Evolutionary conservation across 2,797 vertebrate genomes (phyloP).

Genomic region (Rhinella marina): DNA sequence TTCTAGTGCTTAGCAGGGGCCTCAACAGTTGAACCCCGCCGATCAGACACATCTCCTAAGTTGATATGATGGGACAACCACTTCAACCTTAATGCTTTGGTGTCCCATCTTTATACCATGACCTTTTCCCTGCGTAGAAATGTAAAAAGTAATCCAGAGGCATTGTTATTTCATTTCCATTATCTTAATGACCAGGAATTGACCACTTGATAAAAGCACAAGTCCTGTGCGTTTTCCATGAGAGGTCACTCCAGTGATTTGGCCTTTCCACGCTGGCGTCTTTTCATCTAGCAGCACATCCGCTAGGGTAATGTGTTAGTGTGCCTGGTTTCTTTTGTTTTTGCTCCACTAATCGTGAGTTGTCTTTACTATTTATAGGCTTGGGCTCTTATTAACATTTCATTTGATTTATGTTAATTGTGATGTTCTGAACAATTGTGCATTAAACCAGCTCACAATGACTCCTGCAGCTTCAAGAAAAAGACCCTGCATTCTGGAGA

Average conservation of each 20-base stretch:
- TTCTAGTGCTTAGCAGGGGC: too few relatives aligned
- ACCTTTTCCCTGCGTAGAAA: too few relatives aligned
- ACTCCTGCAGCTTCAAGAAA: too few relatives aligned
- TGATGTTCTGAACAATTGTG: neutral
- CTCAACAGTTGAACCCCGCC: too few relatives aligned
- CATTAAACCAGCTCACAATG: neutral
- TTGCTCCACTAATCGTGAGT: neutral
- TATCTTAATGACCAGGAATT: neutral
- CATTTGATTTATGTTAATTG: neutral
- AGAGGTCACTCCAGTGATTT: neutral
- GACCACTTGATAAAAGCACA: neutral
- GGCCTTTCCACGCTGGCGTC: neutral
- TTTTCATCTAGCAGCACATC: neutral
- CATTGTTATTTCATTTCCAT: neutral
- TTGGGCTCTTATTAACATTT: neutral
- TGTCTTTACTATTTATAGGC: constrained; percentile 13
- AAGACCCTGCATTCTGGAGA: too few relatives aligned
- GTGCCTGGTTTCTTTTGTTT: neutral
- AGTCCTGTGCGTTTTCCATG: neutral
- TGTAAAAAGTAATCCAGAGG: too few relatives aligned
- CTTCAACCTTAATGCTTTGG: too few relatives aligned
- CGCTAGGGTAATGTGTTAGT: neutral
- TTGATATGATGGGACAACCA: too few relatives aligned
- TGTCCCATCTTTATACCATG: too few relatives aligned
- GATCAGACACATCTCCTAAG: too few relatives aligned